These are phyloP conservation scores for Diabrotica undecimpunctata DNA, from an alignment of 1,140 invertebrate species.

Conservation along the genomic window DNA sequence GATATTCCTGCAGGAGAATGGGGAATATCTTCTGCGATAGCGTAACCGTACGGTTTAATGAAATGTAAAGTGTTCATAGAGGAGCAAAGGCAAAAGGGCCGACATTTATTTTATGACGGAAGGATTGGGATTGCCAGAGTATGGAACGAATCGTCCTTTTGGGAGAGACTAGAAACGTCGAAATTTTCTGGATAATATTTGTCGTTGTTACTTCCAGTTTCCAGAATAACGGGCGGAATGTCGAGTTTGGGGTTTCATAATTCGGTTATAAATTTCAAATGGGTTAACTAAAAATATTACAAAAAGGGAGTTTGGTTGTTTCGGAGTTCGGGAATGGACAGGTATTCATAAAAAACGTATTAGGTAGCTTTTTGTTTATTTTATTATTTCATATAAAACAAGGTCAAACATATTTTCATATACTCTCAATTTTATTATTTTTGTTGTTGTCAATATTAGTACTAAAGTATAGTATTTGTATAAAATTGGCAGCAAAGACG, in stretches of 20 bases:
- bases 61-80: constrained; percentile 1
- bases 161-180: not conserved
- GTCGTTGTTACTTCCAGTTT: not conserved
- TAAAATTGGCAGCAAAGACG: no score
- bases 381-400: no score
- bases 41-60: not conserved
- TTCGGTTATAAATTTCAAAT: not conserved
- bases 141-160: not conserved
- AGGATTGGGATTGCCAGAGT: not conserved
- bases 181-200: not conserved
- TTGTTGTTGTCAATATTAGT: no score
- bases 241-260: not conserved
- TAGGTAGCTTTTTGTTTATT: no score
- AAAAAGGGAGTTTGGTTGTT: not conserved
- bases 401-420: no score
- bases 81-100: not conserved
- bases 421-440: no score
- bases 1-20: not conserved
- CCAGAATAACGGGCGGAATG: not conserved
- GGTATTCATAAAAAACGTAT: no score
- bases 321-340: no score
- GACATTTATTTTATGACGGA: not conserved
- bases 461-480: no score
- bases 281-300: not conserved
- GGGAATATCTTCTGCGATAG: not conserved